phyloP scores from a whole-genome alignment of 2,888 invertebrate genomes.

The Timema cristinae region DNA sequence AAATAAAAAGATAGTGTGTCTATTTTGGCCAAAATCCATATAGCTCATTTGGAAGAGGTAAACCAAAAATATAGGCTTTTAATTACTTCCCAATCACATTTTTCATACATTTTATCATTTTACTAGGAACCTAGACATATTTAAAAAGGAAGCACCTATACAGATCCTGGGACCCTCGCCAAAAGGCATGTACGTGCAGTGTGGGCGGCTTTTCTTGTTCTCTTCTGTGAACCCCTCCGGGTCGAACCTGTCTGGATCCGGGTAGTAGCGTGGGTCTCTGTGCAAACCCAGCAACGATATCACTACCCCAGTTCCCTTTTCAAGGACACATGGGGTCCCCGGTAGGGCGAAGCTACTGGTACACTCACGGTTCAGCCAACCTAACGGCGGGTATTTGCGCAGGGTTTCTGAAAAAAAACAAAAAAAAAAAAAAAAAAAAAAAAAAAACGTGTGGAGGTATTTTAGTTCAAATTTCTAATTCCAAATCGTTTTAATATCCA shows the following conservation, averaged over 20 bases:
- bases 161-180: conserved; percentile 27
- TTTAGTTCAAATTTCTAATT: too few species aligned
- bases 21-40: too few species aligned
- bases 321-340: conserved; percentile 40
- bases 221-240: conserved; percentile 37
- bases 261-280: conserved; percentile 35
- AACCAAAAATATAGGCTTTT: too few species aligned
- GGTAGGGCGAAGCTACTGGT: conserved; percentile 28
- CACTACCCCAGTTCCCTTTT: conserved; percentile 28
- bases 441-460: not conserved
- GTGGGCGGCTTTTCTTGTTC: conserved; percentile 30
- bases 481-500: too few species aligned
- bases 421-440: not conserved
- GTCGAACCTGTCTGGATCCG: conserved; percentile 39
- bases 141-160: conserved; percentile 19
- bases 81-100: too few species aligned
- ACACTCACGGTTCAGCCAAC: conserved; percentile 26
- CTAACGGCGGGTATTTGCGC: conserved; percentile 36
- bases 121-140: not conserved
- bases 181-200: conserved; percentile 28
- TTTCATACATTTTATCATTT: not conserved
- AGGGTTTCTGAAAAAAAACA: conserved; percentile 35
- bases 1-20: too few species aligned
- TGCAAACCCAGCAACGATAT: conserved; percentile 36
- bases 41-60: too few species aligned